phyloP scores from a whole-genome alignment of 2,888 invertebrate species.

The Nemotelus pantherinus region DNA sequence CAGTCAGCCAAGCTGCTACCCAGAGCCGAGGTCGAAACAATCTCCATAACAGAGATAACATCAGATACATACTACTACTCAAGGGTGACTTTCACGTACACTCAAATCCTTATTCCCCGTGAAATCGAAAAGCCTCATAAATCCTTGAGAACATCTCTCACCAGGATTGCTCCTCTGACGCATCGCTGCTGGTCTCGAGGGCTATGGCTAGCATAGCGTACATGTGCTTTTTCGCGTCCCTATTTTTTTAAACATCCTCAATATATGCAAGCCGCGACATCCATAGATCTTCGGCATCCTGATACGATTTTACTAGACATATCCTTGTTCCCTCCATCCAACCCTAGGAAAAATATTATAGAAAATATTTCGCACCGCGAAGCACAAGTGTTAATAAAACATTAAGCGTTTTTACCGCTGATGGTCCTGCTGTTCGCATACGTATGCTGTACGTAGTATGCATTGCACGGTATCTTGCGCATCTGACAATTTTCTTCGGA shows the following conservation, averaged over 20 bases:
- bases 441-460: background rate
- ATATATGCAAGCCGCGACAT: slow-evolving; percentile 39
- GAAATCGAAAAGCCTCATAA: slow-evolving; percentile 34
- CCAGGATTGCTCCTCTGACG: background rate
- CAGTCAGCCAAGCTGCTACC: too few relatives aligned
- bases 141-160: slow-evolving; percentile 19
- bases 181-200: slow-evolving; percentile 1
- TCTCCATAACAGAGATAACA: slow-evolving; percentile 6
- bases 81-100: slow-evolving; percentile 34
- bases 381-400: slow-evolving; percentile 43
- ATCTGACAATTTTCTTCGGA: background rate
- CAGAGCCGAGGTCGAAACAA: too few relatives aligned
- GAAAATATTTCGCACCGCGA: slow-evolving; percentile 30
- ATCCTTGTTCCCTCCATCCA: background rate
- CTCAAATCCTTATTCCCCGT: slow-evolving; percentile 19
- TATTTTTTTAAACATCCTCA: slow-evolving; percentile 14
- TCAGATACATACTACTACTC: background rate
- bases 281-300: slow-evolving; percentile 3
- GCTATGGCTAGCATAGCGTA: background rate
- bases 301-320: background rate
- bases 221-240: background rate
- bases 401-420: slow-evolving; percentile 35
- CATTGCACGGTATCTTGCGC: slow-evolving; percentile 17
- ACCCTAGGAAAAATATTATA: slow-evolving; percentile 24
- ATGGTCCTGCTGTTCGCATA: background rate